These are phyloP conservation scores for Fundulus diaphanus DNA, from an alignment of 2,797 vertebrate genomes.

Conservation along the genomic window DNA sequence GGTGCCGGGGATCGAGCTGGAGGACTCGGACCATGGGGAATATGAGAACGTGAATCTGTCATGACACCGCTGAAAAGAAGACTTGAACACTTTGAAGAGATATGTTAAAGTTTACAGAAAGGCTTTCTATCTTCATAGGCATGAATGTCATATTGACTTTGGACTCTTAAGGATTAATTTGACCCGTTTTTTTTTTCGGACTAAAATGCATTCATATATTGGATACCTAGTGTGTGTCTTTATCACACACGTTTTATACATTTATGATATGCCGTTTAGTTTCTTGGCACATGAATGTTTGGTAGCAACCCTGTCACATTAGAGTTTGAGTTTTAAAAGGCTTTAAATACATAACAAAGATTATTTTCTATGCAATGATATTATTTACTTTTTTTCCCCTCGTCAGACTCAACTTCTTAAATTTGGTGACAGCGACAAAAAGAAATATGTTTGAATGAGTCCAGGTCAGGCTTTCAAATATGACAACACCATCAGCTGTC, in stretches of 20 bases:
- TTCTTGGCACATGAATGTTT: not conserved
- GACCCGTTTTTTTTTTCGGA: not conserved
- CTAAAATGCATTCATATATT: not conserved
- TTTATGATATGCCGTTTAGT: not conserved
- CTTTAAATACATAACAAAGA: not conserved
- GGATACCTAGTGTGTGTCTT: not conserved
- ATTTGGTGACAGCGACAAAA: too few species aligned
- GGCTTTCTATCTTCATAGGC: not conserved
- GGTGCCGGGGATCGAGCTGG: conserved; percentile 88
- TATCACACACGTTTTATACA: not conserved
- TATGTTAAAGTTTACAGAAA: not conserved
- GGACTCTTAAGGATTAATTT: not conserved
- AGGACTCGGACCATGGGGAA: conserved; percentile 90
- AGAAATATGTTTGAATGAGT: not conserved
- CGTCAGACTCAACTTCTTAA: too few species aligned
- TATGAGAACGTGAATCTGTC: conserved; percentile 86
- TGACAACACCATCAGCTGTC: not conserved
- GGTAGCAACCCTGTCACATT: not conserved
- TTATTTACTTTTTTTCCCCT: not conserved
- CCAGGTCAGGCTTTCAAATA: not conserved
- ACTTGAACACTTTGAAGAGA: conserved; percentile 3
- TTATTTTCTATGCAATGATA: not conserved
- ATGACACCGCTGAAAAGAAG: conserved; percentile 57
- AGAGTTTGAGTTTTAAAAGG: not conserved
- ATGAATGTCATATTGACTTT: not conserved